phyloP scores from a whole-genome alignment of 2,888 invertebrate species.

The Andrena chrysosceles region DNA sequence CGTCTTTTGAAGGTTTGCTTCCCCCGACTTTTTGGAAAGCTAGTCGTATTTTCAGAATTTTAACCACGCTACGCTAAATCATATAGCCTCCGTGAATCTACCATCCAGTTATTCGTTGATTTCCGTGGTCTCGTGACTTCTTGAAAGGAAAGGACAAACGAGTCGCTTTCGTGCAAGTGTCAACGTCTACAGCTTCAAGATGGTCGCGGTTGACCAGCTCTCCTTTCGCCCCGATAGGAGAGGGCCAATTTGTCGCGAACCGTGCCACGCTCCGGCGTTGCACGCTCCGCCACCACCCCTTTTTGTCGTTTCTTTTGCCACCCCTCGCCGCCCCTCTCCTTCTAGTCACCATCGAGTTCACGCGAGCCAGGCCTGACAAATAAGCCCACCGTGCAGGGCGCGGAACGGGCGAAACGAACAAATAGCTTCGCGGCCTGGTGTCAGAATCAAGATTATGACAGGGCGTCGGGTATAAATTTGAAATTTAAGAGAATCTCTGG shows the following conservation, averaged over 20 bases:
- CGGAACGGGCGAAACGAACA: conserved; percentile 67
- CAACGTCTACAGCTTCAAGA: conserved; percentile 35
- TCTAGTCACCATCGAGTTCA: conserved; percentile 46
- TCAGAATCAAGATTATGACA: conserved; percentile 84
- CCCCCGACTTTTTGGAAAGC: not conserved
- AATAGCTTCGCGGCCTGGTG: conserved; percentile 78
- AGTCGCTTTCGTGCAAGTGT: conserved; percentile 42
- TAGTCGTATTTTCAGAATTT: not conserved
- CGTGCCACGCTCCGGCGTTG: conserved; percentile 42
- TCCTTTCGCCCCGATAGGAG: conserved; percentile 38
- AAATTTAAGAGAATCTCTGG: conserved; percentile 83
- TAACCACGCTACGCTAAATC: not conserved
- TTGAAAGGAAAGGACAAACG: conserved; percentile 13
- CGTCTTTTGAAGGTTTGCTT: not conserved
- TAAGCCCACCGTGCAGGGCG: conserved; percentile 81
- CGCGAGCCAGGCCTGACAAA: conserved; percentile 77
- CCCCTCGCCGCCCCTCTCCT: not conserved
- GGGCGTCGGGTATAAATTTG: conserved; percentile 83
- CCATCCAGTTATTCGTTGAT: not conserved
- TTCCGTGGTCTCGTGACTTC: conserved; percentile 19
- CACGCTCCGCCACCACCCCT: conserved; percentile 25
- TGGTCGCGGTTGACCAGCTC: conserved; percentile 12
- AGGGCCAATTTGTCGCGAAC: conserved; percentile 60
- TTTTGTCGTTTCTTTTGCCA: conserved; percentile 21
- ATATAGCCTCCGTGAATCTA: not conserved